Percentiles rank a stretch among this genome's conserved stretches.
These are phyloP conservation scores for Melanostoma scalare DNA, from an alignment of 2,888 invertebrate genomes.

Conservation along the genomic window DNA sequence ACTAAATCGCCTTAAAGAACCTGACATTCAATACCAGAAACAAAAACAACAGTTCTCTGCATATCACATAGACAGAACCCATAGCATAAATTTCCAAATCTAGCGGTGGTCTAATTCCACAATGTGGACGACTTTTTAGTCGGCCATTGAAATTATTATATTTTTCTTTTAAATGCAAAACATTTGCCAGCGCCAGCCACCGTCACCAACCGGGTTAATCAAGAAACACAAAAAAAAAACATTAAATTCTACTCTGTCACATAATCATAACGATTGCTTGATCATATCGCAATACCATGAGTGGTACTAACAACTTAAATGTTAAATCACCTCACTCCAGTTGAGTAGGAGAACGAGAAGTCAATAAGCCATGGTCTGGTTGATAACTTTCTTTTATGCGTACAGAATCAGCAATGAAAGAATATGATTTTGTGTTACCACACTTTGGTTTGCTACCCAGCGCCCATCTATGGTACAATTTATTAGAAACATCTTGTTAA, in stretches of 20 bases:
- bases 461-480: conserved; percentile 45
- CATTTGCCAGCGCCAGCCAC: conserved; percentile 3
- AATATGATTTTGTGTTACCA: conserved; percentile 41
- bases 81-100: conserved; percentile 60
- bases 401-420: conserved; percentile 57
- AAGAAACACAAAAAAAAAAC: conserved; percentile 51
- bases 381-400: conserved; percentile 68
- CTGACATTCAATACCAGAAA: conserved; percentile 47
- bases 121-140: background rate
- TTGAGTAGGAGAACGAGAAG: conserved; percentile 11
- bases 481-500: conserved; percentile 66
- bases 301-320: conserved; percentile 9
- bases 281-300: background rate
- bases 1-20: conserved; percentile 16
- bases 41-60: conserved; percentile 19
- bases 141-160: conserved; percentile 20
- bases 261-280: conserved; percentile 29
- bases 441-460: conserved; percentile 38
- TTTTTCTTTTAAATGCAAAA: conserved; percentile 45
- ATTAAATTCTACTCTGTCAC: conserved; percentile 41
- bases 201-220: conserved; percentile 6
- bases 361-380: conserved; percentile 37
- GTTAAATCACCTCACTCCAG: conserved; percentile 58
- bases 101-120: conserved; percentile 57
- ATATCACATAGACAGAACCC: conserved; percentile 37